Conservation (phyloP, 2,888 invertebrate genomes). For the Chaetogeoica ovagalla region DNA sequence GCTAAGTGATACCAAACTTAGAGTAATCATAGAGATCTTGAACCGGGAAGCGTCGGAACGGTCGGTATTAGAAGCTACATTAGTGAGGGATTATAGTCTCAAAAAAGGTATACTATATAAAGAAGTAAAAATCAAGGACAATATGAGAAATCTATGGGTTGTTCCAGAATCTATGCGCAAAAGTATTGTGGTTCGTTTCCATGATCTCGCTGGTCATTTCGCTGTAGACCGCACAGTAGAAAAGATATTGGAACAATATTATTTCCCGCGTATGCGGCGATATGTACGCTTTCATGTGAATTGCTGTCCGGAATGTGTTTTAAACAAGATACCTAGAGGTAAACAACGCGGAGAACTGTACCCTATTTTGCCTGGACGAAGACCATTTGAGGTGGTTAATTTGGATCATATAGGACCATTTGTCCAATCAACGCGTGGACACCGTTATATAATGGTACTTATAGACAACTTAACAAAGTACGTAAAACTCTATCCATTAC, state of each 20-base stretch:
- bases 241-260: neutral
- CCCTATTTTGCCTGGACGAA: neutral
- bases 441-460: constrained; percentile 4
- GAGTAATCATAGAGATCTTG: neutral
- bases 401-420: constrained; percentile 34
- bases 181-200: neutral
- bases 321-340: neutral
- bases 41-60: neutral
- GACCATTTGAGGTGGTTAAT: constrained; percentile 26
- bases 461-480: constrained; percentile 39
- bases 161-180: neutral
- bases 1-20: neutral
- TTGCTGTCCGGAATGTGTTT: neutral
- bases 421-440: neutral
- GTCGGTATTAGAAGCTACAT: neutral
- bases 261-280: neutral
- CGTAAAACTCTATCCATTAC: constrained; percentile 6
- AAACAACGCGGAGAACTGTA: neutral
- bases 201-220: neutral
- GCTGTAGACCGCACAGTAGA: neutral
- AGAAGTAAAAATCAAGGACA: neutral
- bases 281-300: neutral
- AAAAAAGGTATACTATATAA: neutral
- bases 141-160: neutral
- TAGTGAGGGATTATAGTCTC: neutral